These are phyloP conservation scores for Galeopsomyia nigrocyanea DNA, from an alignment of 2,888 invertebrate species.

Conservation along the genomic window DNA sequence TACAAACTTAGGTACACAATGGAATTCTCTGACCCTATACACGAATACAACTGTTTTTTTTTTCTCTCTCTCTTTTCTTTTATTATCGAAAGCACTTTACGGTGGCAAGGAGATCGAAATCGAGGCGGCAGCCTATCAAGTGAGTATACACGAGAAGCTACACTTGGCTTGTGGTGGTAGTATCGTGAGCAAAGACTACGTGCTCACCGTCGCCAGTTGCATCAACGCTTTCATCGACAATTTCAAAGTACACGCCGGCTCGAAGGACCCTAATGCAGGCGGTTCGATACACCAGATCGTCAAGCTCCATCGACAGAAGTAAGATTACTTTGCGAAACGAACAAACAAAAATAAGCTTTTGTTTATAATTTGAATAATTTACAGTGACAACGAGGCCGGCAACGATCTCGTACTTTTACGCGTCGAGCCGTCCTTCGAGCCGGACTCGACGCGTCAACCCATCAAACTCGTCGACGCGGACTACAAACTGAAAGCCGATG, in stretches of 20 bases:
- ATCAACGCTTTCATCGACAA: conserved; percentile 51
- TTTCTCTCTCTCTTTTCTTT: too few relatives aligned
- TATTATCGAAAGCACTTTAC: neutral
- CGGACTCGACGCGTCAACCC: conserved; percentile 21
- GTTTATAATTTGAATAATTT: neutral
- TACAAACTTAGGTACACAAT: too few relatives aligned
- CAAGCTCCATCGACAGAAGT: conserved; percentile 42
- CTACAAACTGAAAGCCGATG: neutral
- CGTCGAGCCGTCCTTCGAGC: conserved; percentile 31
- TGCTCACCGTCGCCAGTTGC: conserved; percentile 75
- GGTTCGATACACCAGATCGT: conserved; percentile 38
- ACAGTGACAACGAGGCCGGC: neutral
- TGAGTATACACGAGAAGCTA: conserved; percentile 61
- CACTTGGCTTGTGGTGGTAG: conserved; percentile 70
- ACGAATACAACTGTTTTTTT: too few relatives aligned
- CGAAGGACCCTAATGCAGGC: conserved; percentile 65
- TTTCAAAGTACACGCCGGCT: conserved; percentile 48
- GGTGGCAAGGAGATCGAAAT: conserved; percentile 69
- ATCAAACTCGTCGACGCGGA: conserved; percentile 14
- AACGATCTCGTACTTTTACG: conserved; percentile 35
- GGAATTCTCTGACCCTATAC: too few relatives aligned
- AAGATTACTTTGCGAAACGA: neutral
- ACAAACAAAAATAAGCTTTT: neutral
- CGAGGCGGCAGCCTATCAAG: conserved; percentile 70
- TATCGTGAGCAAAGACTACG: conserved; percentile 68